Percentiles rank a stretch among this genome's conserved stretches.
phyloP scores from a whole-genome alignment of 2,888 invertebrate genomes.

The Drosophila paracracens region DNA sequence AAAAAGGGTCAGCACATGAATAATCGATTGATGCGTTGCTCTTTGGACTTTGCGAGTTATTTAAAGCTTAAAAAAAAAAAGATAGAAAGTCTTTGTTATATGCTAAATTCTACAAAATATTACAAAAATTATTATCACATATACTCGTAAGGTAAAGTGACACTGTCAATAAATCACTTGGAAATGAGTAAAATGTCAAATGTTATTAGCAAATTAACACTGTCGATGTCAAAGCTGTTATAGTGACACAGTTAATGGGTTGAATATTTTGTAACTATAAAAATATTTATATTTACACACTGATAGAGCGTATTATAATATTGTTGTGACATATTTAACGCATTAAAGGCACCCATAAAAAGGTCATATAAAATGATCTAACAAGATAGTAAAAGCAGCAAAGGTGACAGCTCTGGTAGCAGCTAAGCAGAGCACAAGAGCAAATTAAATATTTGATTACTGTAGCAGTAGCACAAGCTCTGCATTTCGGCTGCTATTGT shows the following conservation, averaged over 20 bases:
- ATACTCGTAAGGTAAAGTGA: neutral
- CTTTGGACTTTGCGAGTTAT: neutral
- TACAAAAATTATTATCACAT: neutral
- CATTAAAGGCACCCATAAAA: neutral
- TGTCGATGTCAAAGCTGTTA: neutral
- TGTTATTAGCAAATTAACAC: neutral
- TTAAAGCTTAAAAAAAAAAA: neutral
- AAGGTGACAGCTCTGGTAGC: neutral
- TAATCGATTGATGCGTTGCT: conserved; percentile 29
- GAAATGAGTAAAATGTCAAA: neutral
- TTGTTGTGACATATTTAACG: neutral
- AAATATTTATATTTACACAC: neutral
- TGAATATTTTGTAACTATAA: too few relatives aligned
- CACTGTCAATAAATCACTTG: neutral
- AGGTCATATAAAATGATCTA: neutral
- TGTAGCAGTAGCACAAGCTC: neutral
- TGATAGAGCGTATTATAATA: neutral
- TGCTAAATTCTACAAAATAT: neutral
- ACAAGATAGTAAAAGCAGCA: neutral
- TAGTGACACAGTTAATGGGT: too few relatives aligned
- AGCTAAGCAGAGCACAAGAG: neutral
- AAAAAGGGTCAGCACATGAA: conserved; percentile 25
- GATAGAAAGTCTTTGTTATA: neutral
- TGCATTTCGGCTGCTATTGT: neutral
- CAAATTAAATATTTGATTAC: neutral